Percentiles rank a stretch among this genome's conserved stretches.
Evolutionary conservation across 1,140 invertebrate species (phyloP).

Genomic region (Euborellia annulipes): DNA sequence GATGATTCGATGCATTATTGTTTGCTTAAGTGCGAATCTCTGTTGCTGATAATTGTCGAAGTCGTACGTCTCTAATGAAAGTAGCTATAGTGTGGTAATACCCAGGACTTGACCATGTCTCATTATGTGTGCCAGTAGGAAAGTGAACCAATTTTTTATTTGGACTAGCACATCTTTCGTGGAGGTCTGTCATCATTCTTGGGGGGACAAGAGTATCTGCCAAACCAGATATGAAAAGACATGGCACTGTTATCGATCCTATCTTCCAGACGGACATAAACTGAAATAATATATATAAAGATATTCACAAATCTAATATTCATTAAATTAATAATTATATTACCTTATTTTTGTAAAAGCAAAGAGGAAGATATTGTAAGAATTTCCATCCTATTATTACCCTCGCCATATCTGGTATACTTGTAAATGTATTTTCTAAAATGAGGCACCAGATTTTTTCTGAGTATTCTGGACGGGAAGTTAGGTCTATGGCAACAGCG

Average conservation of each 20-base stretch:
- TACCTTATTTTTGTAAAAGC: conserved; percentile 74
- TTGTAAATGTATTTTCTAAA: conserved; percentile 90
- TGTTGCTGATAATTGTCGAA: background rate
- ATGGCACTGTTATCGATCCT: conserved; percentile 43
- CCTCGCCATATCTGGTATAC: conserved; percentile 82
- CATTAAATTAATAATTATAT: background rate
- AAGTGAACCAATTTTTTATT: conserved; percentile 56
- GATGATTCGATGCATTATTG: too few species aligned
- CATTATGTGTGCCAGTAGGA: conserved; percentile 66
- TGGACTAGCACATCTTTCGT: conserved; percentile 46
- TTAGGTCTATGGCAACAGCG: conserved; percentile 73
- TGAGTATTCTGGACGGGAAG: conserved; percentile 49
- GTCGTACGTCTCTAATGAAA: conserved; percentile 32
- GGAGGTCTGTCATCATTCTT: conserved; percentile 67
- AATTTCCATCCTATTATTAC: conserved; percentile 51
- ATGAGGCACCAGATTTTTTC: conserved; percentile 70
- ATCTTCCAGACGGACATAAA: conserved; percentile 57
- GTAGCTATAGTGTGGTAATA: conserved; percentile 41
- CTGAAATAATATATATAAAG: conserved; percentile 36
- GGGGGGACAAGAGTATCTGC: conserved; percentile 73
- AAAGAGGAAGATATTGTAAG: conserved; percentile 52
- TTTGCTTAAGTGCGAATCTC: too few species aligned
- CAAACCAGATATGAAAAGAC: conserved; percentile 63
- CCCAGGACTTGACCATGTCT: conserved; percentile 57
- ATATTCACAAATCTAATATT: background rate